A percentile compares a stretch with the other conserved stretches of the same genome.
Evolutionary conservation across 2,797 vertebrate genomes (phyloP).

Genomic region (Thripadectes ignobilis): DNA sequence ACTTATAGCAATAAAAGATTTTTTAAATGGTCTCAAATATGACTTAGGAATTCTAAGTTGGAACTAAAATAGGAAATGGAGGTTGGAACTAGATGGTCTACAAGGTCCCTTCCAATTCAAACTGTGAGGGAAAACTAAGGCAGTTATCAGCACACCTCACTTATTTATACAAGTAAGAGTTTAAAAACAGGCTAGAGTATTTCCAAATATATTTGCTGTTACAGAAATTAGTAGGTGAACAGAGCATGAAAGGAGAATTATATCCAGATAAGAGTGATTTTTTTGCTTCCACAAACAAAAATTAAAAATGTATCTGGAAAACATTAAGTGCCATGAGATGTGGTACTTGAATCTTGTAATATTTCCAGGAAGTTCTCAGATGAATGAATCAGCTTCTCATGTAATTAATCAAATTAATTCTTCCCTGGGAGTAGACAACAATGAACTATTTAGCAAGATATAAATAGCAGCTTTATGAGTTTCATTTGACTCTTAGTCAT

Average conservation of each 20-base stretch:
- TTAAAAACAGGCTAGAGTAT: neutral
- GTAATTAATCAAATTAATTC: conserved; percentile 51
- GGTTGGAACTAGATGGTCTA: neutral
- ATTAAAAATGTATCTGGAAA: neutral
- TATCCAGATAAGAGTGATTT: neutral
- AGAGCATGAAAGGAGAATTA: neutral
- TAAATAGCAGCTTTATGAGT: conserved; percentile 40
- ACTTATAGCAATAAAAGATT: neutral
- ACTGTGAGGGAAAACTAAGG: neutral
- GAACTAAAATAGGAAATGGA: neutral
- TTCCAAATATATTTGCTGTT: neutral
- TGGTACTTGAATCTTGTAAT: neutral
- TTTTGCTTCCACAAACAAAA: neutral
- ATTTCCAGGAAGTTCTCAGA: conserved; percentile 19
- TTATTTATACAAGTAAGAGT: neutral
- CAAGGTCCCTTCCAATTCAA: neutral
- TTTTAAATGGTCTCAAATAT: neutral
- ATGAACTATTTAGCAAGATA: conserved; percentile 8
- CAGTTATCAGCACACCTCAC: neutral
- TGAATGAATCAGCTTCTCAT: conserved; percentile 34
- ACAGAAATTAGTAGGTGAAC: neutral
- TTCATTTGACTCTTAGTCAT: conserved; percentile 42
- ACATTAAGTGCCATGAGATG: neutral
- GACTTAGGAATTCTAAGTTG: neutral
- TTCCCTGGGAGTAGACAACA: conserved; percentile 20